Evolutionary conservation across 1,140 invertebrate species (phyloP).

Genomic region (Drosophila arizonae): DNA sequence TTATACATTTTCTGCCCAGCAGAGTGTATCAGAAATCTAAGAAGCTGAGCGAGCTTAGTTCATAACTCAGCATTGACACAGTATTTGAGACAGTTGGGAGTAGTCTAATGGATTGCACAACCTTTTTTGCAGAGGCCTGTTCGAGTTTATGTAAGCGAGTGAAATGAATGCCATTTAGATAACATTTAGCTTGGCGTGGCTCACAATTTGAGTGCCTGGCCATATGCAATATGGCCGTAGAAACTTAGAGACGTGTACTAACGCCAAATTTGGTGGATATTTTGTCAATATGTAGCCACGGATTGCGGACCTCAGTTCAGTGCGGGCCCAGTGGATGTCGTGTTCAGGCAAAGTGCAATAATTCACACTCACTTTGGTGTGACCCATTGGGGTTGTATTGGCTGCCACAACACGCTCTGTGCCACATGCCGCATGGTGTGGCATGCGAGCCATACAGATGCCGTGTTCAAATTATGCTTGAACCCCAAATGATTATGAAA

Average conservation of each 20-base stretch:
- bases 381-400: constrained; percentile 56
- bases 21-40: not conserved
- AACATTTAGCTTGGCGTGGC: constrained; percentile 51
- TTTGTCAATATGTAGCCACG: constrained; percentile 44
- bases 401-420: constrained; percentile 51
- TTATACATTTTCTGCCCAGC: not conserved
- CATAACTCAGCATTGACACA: constrained; percentile 20
- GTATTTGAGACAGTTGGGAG: constrained; percentile 18
- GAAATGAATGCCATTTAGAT: constrained; percentile 70
- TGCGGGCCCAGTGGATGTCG: constrained; percentile 50
- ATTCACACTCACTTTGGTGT: constrained; percentile 76
- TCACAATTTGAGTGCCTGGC: constrained; percentile 20
- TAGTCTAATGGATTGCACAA: constrained; percentile 30
- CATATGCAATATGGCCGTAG: constrained; percentile 17
- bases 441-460: constrained; percentile 24
- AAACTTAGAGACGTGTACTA: constrained; percentile 18
- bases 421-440: constrained; percentile 32
- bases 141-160: constrained; percentile 56
- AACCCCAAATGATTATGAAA: constrained; percentile 62
- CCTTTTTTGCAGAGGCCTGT: constrained; percentile 44
- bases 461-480: constrained; percentile 24
- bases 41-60: not conserved
- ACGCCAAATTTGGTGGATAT: constrained; percentile 46
- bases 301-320: not conserved
- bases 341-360: constrained; percentile 76